Base-by-base conservation (phyloP, 1,140 invertebrate species). In the Propsilocerus akamusi region DNA sequence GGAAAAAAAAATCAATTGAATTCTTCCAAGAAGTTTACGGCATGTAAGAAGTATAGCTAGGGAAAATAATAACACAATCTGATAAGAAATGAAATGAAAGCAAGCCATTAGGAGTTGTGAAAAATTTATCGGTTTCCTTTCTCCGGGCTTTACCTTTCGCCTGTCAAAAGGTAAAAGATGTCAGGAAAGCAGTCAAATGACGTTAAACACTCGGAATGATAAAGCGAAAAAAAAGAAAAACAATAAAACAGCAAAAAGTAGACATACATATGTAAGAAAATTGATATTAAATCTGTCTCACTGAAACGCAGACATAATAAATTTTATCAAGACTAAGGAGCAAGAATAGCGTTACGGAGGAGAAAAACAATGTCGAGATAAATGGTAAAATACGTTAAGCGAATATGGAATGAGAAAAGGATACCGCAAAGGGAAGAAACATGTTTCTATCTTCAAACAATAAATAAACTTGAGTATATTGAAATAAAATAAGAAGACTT, bases 201-300 rank as follows among this genome's bases (percentile, higher is more conserved):
- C 34, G 12, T 41, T 41, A 17, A 17, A 20, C 34, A 17, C 14
- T 41, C 10, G 10, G n/a, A 20, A 41, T n/a, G 8, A 41, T 17
- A n/a, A 41, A 14, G 22, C 17, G 14, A 41, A 20, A 17, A 17
- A 41, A 17, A 41, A 20, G 34, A 7, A 41, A 20, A 17, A 7
- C 17, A 30, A 30, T 10, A 30, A 30, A 30, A n/a, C 14, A n/a
- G 28, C 28, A n/a, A 10, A 30, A 12, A 30, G 28, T 30, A 41
- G 34, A 41, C 14, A 17, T 41, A 41, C 34, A 41, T 41, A 41
- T 41, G 34, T 41, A 41, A 41, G 34, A 41, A 41, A 41, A 41
- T 41, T 41, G 34, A 41, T 41, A 41, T 41, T 41, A 41, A 41
- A 41, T 41, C 34, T 41, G 34, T 41, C 34, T 41, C 34, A 20